These are phyloP conservation scores for Piaya cayana DNA, from an alignment of 2,113 vertebrate genomes.

Conservation along the genomic window DNA sequence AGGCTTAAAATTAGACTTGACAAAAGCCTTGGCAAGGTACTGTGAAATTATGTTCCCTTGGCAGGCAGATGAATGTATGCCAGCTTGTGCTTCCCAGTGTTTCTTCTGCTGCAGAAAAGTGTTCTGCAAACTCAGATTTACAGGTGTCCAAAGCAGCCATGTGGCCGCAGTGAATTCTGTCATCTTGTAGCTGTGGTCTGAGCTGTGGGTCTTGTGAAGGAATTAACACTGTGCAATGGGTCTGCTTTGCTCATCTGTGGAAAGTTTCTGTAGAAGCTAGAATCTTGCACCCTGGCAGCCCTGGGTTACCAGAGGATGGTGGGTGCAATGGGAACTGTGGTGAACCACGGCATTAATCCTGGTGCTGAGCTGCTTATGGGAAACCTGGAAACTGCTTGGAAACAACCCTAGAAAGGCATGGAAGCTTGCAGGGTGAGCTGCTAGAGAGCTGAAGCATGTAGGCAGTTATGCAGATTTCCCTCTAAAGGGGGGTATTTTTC, in stretches of 20 bases:
- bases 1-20: constrained; percentile 41
- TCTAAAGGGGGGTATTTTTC: not conserved
- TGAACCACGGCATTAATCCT: not conserved
- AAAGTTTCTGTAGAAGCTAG: not conserved
- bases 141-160: not conserved
- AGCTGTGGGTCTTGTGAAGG: not conserved
- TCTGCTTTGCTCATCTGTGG: not conserved
- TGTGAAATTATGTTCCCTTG: not conserved
- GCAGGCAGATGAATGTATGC: not conserved
- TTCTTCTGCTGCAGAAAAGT: not conserved
- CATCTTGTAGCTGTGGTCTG: not conserved
- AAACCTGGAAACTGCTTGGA: not conserved
- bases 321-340: not conserved
- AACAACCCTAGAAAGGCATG: not conserved
- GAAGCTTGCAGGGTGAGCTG: not conserved
- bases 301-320: not conserved
- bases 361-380: not conserved
- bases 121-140: not conserved
- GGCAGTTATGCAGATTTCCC: not conserved
- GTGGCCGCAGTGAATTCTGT: not conserved
- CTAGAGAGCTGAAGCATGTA: not conserved
- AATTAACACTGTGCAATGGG: not conserved
- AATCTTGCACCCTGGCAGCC: not conserved
- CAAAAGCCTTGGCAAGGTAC: constrained; percentile 28
- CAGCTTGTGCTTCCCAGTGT: not conserved